Base-by-base conservation (phyloP, 2,113 vertebrate genomes). In the Cinclus cinclus region DNA sequence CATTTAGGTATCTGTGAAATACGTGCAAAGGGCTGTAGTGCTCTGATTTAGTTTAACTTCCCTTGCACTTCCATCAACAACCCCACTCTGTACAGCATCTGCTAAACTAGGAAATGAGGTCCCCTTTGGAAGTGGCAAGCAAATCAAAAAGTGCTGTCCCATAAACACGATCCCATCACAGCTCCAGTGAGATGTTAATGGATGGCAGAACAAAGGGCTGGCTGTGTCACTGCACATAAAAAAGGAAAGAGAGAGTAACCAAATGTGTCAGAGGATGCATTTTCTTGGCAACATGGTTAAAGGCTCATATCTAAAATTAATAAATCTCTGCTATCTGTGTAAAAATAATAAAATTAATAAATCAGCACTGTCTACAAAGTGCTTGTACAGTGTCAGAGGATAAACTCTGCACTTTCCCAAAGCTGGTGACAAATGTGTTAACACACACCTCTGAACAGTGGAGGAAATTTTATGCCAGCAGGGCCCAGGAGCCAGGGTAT, bases 21-120 rank as follows among this genome's bases (percentile, higher is more conserved):
- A 35, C 0, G 0, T 56, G 9, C 23, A 73, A 64, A 78, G 68
- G 35, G 24, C 69, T 31, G 17, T 16, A 74, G 35, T 0, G 2
- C 25, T 67, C 39, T 77, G 31, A 31, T 71, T 56, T 60, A 73
- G 41, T 60, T 76, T 56, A 87, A 63, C 22, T 46, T 82, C 41
- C 24, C 35, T 10, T 60, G 44, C 2, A 8, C 25, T 60, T 6
- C 0, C 0, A 31, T 56, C 56, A 84, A 41, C 42, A 86, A 8
- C 17, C 11, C 11, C 2, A 2, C 33, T 71, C 64, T 63, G 23
- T 41, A 17, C 44, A 55, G 31, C 35, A 31, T 8, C 0, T 1
- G 8, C 20, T 60, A 64, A 79, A 50, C 24, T 16, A 22, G 20
- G 46, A 47, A 68, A 77, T 39, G 16, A 49, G 10, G 5, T 77